Conservation (phyloP, 2,113 vertebrate genomes). For the Rallus limicola region DNA sequence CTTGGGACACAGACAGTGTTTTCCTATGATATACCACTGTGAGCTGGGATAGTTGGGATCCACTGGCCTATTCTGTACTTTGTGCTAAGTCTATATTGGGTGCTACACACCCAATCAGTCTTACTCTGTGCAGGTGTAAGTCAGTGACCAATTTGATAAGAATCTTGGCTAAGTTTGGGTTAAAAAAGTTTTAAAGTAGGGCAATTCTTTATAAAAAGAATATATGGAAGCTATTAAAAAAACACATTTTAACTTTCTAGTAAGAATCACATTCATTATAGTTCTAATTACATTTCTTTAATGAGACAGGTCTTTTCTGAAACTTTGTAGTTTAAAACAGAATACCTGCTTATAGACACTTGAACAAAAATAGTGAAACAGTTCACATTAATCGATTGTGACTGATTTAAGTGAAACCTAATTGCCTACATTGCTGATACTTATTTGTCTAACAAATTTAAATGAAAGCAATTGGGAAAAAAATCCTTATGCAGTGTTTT, state of each 20-base stretch:
- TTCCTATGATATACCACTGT: background rate
- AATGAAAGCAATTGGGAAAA: background rate
- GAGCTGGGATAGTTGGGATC: background rate
- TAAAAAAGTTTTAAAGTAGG: background rate
- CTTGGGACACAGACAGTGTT: background rate
- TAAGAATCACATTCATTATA: background rate
- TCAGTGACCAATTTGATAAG: background rate
- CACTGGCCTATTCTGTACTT: background rate
- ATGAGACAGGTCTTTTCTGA: background rate
- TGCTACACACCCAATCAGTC: background rate
- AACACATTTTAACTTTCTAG: background rate
- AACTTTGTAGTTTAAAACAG: slow-evolving; percentile 3
- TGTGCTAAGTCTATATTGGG: background rate
- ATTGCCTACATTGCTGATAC: background rate
- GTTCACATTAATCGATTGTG: slow-evolving; percentile 13
- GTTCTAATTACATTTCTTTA: slow-evolving; percentile 11
- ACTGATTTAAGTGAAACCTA: slow-evolving; percentile 40
- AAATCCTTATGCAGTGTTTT: background rate
- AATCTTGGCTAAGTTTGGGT: background rate
- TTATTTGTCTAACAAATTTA: slow-evolving; percentile 31
- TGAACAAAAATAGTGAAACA: background rate
- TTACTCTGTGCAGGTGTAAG: background rate
- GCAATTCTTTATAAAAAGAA: background rate
- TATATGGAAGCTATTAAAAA: background rate
- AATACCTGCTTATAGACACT: background rate